These are phyloP conservation scores for Ammodytes marinus DNA, from an alignment of 2,113 vertebrate species.

Conservation along the genomic window DNA sequence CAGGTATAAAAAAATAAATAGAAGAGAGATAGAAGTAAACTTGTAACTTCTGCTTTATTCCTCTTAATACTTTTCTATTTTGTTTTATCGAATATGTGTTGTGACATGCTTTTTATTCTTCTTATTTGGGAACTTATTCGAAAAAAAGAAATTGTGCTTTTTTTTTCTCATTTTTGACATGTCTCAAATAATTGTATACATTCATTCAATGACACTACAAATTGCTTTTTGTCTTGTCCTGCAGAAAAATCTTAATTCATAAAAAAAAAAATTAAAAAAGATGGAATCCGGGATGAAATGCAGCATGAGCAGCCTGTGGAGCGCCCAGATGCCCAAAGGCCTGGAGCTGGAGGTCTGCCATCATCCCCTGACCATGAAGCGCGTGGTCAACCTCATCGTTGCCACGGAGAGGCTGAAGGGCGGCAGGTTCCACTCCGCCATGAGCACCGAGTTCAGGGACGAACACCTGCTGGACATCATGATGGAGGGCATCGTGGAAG, in stretches of 20 bases:
- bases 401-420: slow-evolving; percentile 69
- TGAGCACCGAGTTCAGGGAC: slow-evolving; percentile 67
- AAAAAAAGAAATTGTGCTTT: too few relatives aligned
- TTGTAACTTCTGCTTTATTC: not conserved
- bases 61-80: too few relatives aligned
- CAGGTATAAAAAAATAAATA: not conserved
- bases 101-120: too few relatives aligned
- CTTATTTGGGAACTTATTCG: too few relatives aligned
- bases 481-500: slow-evolving; percentile 73
- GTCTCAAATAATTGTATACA: too few relatives aligned
- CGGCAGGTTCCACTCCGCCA: not conserved
- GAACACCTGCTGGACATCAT: slow-evolving; percentile 69
- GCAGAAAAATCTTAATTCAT: slow-evolving; percentile 31
- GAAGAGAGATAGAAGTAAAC: not conserved
- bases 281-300: slow-evolving; percentile 59
- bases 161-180: too few relatives aligned
- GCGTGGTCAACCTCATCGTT: slow-evolving; percentile 71
- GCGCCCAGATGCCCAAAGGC: slow-evolving; percentile 48
- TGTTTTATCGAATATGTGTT: too few relatives aligned
- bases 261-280: slow-evolving; percentile 33
- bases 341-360: slow-evolving; percentile 63
- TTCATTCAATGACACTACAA: not conserved
- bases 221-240: not conserved
- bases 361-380: slow-evolving; percentile 63
- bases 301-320: slow-evolving; percentile 1